Conservation (phyloP, 2,888 invertebrate species). For the Tolmerus cingulatus region DNA sequence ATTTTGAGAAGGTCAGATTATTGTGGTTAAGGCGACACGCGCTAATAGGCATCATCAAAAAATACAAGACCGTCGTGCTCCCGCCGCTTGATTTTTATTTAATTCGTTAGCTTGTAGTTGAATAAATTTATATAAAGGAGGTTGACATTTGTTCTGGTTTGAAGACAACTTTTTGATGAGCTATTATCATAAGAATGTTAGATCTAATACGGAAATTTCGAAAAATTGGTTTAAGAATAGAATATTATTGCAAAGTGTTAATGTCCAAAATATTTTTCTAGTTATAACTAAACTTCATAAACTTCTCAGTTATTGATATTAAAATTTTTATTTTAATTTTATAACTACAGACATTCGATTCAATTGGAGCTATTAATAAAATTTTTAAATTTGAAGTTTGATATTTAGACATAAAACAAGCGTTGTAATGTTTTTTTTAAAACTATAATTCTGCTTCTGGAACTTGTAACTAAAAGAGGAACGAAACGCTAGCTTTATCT, state of each 20-base stretch:
- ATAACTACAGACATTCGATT: too few species aligned
- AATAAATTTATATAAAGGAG: background rate
- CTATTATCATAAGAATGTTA: background rate
- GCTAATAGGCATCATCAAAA: background rate
- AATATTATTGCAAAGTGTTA: too few species aligned
- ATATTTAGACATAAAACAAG: background rate
- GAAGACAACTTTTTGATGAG: background rate
- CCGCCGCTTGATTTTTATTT: background rate
- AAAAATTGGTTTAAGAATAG: background rate
- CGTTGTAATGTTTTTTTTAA: background rate
- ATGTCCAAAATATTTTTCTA: too few species aligned
- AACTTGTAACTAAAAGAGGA: background rate
- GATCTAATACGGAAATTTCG: background rate
- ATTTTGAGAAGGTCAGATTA: slow-evolving; percentile 11
- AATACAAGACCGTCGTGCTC: background rate
- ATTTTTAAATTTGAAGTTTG: background rate
- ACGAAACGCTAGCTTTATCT: background rate
- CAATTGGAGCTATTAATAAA: too few species aligned
- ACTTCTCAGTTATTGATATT: too few species aligned
- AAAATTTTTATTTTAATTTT: too few species aligned
- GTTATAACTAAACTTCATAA: too few species aligned
- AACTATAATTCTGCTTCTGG: background rate
- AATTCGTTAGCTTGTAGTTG: background rate
- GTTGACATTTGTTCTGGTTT: background rate
- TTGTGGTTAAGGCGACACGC: background rate